These are phyloP conservation scores for Sylvicola cinctus DNA, from an alignment of 2,888 invertebrate genomes.

Conservation along the genomic window DNA sequence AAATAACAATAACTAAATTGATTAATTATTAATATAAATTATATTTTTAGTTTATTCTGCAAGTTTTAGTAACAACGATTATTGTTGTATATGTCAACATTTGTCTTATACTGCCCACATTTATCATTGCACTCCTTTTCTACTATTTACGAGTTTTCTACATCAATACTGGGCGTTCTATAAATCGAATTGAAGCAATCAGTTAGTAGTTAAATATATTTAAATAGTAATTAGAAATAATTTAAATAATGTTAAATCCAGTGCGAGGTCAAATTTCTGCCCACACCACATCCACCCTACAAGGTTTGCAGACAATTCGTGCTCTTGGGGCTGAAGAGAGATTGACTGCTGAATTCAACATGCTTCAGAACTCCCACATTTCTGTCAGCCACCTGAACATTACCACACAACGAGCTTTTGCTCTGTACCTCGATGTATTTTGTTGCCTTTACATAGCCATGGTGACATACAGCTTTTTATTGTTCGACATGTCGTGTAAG, in stretches of 20 bases:
- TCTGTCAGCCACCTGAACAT: conserved; percentile 66
- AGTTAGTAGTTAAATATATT: conserved; percentile 14
- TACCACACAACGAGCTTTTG: conserved; percentile 77
- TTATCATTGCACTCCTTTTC: conserved; percentile 34
- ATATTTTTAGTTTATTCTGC: conserved; percentile 18
- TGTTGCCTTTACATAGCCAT: conserved; percentile 68
- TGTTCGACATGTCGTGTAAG: conserved; percentile 27
- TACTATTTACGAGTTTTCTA: conserved; percentile 33
- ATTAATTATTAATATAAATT: not conserved
- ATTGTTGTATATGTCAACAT: conserved; percentile 43
- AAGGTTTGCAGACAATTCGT: conserved; percentile 56
- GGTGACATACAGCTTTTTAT: conserved; percentile 68
- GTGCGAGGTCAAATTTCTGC: conserved; percentile 62
- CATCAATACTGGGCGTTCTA: conserved; percentile 31
- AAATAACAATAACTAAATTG: not conserved
- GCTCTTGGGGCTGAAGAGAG: conserved; percentile 43
- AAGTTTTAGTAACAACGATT: conserved; percentile 30
- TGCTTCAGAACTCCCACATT: conserved; percentile 42
- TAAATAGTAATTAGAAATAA: not conserved
- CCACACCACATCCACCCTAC: conserved; percentile 51
- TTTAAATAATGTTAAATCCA: conserved; percentile 16
- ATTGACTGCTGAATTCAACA: conserved; percentile 39
- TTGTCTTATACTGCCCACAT: conserved; percentile 36
- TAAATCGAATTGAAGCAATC: conserved; percentile 26
- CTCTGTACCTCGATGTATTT: conserved; percentile 75